phyloP scores from a whole-genome alignment of 2,888 invertebrate species.

The Ethmia dodecea region DNA sequence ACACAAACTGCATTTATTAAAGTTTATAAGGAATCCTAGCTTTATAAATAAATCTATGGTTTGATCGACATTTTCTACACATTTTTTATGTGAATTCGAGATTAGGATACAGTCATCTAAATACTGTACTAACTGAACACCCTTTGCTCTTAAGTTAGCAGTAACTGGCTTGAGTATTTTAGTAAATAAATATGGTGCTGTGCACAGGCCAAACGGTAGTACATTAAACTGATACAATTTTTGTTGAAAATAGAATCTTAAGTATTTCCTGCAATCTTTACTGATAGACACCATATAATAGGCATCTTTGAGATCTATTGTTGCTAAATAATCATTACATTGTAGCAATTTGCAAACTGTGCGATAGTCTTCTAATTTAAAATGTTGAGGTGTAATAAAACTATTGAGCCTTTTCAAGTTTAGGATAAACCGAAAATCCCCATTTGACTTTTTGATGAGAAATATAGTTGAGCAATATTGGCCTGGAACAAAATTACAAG shows the following conservation, averaged over 20 bases:
- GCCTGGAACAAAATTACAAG: slow-evolving; percentile 1
- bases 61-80: slow-evolving; percentile 1
- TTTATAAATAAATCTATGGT: slow-evolving; percentile 2
- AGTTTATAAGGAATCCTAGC: slow-evolving; percentile 13
- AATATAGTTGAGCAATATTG: slow-evolving; percentile 13
- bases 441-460: slow-evolving; percentile 12
- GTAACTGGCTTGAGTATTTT: slow-evolving; percentile 12
- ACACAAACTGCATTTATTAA: slow-evolving; percentile 7
- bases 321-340: slow-evolving; percentile 4
- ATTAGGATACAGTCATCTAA: slow-evolving; percentile 12
- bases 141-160: slow-evolving; percentile 1
- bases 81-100: slow-evolving; percentile 1
- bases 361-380: slow-evolving; percentile 15
- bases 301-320: slow-evolving; percentile 13
- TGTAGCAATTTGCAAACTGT: slow-evolving; percentile 9
- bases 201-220: slow-evolving; percentile 12
- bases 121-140: slow-evolving; percentile 4
- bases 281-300: slow-evolving; percentile 10
- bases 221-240: slow-evolving; percentile 13
- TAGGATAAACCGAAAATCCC: slow-evolving; percentile 13
- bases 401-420: slow-evolving; percentile 10
- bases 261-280: slow-evolving; percentile 8
- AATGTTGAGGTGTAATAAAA: slow-evolving; percentile 9
- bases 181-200: slow-evolving; percentile 13
- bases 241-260: slow-evolving; percentile 12